Percentiles rank a stretch among this genome's conserved stretches.
These are phyloP conservation scores for Zaprionus lachaisei DNA, from an alignment of 1,140 invertebrate genomes.

Conservation along the genomic window DNA sequence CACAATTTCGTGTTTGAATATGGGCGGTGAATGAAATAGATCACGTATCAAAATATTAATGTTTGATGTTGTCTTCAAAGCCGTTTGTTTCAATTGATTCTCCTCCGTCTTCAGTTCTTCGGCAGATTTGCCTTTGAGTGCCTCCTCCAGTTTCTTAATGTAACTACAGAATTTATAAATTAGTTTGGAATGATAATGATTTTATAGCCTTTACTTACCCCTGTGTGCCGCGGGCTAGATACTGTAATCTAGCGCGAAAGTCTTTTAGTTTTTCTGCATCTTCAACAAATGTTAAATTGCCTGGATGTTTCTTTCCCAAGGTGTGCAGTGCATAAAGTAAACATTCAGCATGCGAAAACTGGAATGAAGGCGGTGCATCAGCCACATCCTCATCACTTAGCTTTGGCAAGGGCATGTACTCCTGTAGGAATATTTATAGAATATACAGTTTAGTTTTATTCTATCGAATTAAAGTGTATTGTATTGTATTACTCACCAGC, in stretches of 20 bases:
- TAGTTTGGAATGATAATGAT: neutral
- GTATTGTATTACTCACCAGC: slow-evolving; percentile 87
- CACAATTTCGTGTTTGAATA: slow-evolving; percentile 93
- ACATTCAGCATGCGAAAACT: slow-evolving; percentile 97
- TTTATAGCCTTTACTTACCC: slow-evolving; percentile 84
- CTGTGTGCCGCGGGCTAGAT: slow-evolving; percentile 96
- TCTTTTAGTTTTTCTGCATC: slow-evolving; percentile 94
- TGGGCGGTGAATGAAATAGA: slow-evolving; percentile 96
- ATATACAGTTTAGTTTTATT: slow-evolving; percentile 2
- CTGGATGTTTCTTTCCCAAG: slow-evolving; percentile 91
- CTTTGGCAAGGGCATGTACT: slow-evolving; percentile 92
- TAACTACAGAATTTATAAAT: slow-evolving; percentile 85
- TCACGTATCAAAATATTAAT: slow-evolving; percentile 97
- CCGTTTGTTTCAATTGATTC: slow-evolving; percentile 94
- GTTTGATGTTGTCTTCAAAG: slow-evolving; percentile 95
- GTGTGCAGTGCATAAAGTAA: slow-evolving; percentile 95
- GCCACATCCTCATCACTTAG: slow-evolving; percentile 86
- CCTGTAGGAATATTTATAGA: slow-evolving; percentile 84
- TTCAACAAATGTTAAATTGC: slow-evolving; percentile 89
- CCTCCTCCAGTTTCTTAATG: slow-evolving; percentile 95
- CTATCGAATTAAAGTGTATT: neutral
- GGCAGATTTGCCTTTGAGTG: slow-evolving; percentile 91
- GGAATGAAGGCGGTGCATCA: slow-evolving; percentile 90
- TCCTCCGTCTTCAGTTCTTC: slow-evolving; percentile 91
- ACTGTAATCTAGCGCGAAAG: slow-evolving; percentile 94